Conservation (phyloP, 2,888 invertebrate genomes). For the Yponomeuta malinellus region DNA sequence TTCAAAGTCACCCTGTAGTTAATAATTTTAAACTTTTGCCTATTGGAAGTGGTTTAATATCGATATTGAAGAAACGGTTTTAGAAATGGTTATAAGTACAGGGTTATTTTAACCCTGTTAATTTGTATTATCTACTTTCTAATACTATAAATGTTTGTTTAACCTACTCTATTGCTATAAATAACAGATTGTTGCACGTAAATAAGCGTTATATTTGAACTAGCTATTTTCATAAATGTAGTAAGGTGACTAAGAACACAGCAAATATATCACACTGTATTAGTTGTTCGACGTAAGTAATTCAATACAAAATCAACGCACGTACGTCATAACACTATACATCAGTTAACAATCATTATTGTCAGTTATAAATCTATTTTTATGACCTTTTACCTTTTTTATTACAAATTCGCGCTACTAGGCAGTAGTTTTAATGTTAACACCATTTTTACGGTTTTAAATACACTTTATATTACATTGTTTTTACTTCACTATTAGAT, state of each 20-base stretch:
- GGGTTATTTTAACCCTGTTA: too few species aligned
- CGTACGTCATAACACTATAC: constrained; percentile 70
- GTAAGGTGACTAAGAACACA: not conserved
- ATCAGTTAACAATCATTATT: constrained; percentile 77
- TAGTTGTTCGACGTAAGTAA: constrained; percentile 7
- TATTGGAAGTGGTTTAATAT: too few species aligned
- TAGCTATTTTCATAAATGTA: not conserved
- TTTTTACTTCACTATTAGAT: constrained; percentile 22
- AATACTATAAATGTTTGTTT: too few species aligned
- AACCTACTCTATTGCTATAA: too few species aligned
- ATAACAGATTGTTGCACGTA: too few species aligned
- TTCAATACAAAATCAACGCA: constrained; percentile 33
- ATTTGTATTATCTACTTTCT: too few species aligned
- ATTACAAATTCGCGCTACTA: constrained; percentile 75
- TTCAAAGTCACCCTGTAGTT: too few species aligned
- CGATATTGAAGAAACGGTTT: too few species aligned
- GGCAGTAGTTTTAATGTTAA: constrained; percentile 59
- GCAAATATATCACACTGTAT: not conserved
- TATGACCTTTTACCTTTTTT: constrained; percentile 69
- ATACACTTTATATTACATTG: constrained; percentile 43
- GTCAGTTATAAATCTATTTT: constrained; percentile 75
- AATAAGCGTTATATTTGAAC: too few species aligned
- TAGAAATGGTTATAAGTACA: too few species aligned
- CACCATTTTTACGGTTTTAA: constrained; percentile 54
- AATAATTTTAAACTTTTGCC: too few species aligned